A percentile compares a stretch with the other conserved stretches of the same genome.
These are phyloP conservation scores for Malthinus seriepunctatus DNA, from an alignment of 2,888 invertebrate genomes.

Conservation along the genomic window DNA sequence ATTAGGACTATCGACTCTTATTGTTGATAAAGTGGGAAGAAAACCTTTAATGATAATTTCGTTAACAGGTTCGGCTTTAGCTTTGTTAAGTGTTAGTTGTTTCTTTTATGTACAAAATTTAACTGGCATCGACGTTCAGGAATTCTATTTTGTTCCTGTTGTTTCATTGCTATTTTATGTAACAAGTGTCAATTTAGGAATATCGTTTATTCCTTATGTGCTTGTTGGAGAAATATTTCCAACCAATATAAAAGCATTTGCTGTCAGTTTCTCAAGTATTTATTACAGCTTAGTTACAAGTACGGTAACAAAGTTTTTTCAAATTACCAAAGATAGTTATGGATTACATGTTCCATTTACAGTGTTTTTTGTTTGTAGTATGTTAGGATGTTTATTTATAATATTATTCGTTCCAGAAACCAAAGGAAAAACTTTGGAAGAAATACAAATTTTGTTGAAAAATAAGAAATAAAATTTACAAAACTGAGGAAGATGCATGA, in stretches of 20 bases:
- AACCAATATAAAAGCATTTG: constrained; percentile 57
- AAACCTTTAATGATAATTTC: constrained; percentile 64
- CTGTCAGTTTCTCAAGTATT: constrained; percentile 57
- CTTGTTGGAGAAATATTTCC: constrained; percentile 59
- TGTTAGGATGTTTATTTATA: neutral
- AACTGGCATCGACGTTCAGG: constrained; percentile 36
- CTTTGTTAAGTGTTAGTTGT: constrained; percentile 47
- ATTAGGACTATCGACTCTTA: constrained; percentile 58
- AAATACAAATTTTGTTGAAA: neutral
- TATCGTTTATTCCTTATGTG: constrained; percentile 56
- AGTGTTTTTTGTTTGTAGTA: neutral
- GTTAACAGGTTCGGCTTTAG: constrained; percentile 45
- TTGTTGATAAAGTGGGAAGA: constrained; percentile 66
- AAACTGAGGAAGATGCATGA: too few relatives aligned
- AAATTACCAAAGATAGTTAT: constrained; percentile 58
- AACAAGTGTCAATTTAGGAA: constrained; percentile 54
- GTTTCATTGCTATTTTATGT: constrained; percentile 53
- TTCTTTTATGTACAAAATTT: constrained; percentile 52
- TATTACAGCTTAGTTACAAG: constrained; percentile 54
- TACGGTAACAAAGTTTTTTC: constrained; percentile 53
- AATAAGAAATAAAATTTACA: too few relatives aligned
- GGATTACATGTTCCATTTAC: constrained; percentile 61
- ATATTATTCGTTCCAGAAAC: constrained; percentile 49
- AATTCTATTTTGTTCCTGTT: constrained; percentile 52
- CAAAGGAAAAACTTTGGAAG: constrained; percentile 69